Conservation (phyloP, 2,797 vertebrate genomes). For the Rhabdomys pumilio region DNA sequence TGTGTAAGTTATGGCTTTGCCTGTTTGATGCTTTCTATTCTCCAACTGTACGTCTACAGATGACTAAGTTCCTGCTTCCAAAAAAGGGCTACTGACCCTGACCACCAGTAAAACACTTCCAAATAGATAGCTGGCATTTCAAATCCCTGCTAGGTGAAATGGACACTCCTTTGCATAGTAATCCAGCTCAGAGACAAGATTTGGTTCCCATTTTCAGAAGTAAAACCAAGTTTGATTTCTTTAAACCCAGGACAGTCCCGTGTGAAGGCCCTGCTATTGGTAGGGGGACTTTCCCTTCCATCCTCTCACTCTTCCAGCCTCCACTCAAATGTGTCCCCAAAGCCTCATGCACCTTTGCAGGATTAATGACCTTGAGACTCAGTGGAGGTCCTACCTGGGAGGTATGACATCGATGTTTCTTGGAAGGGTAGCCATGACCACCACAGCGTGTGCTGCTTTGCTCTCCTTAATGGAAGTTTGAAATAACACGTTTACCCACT, state of each 20-base stretch:
- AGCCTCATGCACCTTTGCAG: not conserved
- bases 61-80: not conserved
- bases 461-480: not conserved
- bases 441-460: not conserved
- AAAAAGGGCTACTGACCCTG: not conserved
- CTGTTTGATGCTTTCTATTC: not conserved
- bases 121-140: not conserved
- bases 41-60: not conserved
- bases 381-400: not conserved
- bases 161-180: too few species aligned
- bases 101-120: not conserved
- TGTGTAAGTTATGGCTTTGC: not conserved
- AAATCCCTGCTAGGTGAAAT: not conserved
- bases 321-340: not conserved
- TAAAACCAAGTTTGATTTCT: not conserved
- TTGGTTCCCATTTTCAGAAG: conserved; percentile 49
- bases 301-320: not conserved
- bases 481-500: not conserved
- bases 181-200: not conserved
- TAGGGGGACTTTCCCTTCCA: not conserved
- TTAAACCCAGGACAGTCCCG: not conserved
- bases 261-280: not conserved
- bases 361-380: not conserved
- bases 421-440: not conserved
- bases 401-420: not conserved